These are phyloP conservation scores for Rhingia rostrata DNA, from an alignment of 2,888 invertebrate genomes.

Conservation along the genomic window DNA sequence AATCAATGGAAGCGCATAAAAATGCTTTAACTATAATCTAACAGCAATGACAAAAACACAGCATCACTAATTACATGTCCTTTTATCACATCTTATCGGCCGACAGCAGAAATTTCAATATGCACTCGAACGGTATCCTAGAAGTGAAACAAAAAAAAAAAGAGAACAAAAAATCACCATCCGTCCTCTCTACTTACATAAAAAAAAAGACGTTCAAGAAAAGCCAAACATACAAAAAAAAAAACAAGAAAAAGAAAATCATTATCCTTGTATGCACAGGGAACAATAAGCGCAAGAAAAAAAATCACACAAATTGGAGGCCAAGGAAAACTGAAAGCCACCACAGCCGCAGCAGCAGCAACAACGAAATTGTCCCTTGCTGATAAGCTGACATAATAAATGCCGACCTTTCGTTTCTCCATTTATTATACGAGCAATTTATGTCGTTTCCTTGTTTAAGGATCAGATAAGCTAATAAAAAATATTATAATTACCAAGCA, in stretches of 20 bases:
- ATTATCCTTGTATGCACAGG: conserved; percentile 53
- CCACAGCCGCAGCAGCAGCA: conserved; percentile 20
- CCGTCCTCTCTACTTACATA: conserved; percentile 12
- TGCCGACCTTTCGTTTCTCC: conserved; percentile 83
- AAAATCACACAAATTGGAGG: conserved; percentile 36
- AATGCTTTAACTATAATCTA: conserved; percentile 8
- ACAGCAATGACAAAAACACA: conserved; percentile 36
- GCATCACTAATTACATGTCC: conserved; percentile 58
- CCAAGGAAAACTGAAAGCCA: conserved; percentile 37
- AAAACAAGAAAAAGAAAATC: conserved; percentile 40
- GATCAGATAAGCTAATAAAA: conserved; percentile 83
- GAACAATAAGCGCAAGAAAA: conserved; percentile 15
- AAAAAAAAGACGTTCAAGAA: conserved; percentile 2
- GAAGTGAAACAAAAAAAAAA: conserved; percentile 13
- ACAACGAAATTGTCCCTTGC: conserved; percentile 80
- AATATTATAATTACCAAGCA: conserved; percentile 82
- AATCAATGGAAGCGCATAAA: conserved; percentile 29
- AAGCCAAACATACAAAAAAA: not conserved
- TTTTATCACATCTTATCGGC: conserved; percentile 59
- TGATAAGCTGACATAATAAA: conserved; percentile 83
- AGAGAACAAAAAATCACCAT: not conserved
- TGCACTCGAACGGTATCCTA: conserved; percentile 28
- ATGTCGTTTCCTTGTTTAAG: conserved; percentile 80
- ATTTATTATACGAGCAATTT: conserved; percentile 82
- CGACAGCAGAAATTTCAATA: conserved; percentile 34